Conservation (phyloP, 2,113 vertebrate species). For the Cyrtonyx montezumae region DNA sequence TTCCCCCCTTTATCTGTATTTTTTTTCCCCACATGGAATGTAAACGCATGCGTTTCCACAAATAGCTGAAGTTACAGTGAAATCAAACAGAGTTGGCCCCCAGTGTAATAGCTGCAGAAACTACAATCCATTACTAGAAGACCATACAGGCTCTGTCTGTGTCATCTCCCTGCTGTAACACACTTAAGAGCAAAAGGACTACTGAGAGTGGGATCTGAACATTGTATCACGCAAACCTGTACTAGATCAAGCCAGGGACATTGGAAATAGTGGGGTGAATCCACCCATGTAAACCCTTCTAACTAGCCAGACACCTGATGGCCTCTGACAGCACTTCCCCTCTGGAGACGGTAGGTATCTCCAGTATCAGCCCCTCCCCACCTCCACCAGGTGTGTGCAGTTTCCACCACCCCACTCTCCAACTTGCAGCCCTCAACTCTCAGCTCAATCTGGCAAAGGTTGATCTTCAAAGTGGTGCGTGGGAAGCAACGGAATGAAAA, state of each 20-base stretch:
- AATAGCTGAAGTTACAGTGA: neutral
- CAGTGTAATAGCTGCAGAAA: neutral
- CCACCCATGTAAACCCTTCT: conserved; percentile 31
- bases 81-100: neutral
- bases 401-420: conserved; percentile 84
- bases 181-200: neutral
- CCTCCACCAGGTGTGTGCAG: conserved; percentile 67
- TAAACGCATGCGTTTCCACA: neutral
- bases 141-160: neutral
- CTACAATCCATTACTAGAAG: neutral
- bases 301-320: conserved; percentile 12
- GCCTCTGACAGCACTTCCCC: conserved; percentile 34
- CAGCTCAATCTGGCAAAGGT: conserved; percentile 75
- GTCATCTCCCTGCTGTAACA: neutral
- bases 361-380: conserved; percentile 6
- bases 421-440: conserved; percentile 88
- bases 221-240: conserved; percentile 72
- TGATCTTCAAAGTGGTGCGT: conserved; percentile 79
- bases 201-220: conserved; percentile 60
- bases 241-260: conserved; percentile 77
- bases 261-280: conserved; percentile 50
- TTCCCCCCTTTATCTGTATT: neutral
- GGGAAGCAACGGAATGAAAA: conserved; percentile 71
- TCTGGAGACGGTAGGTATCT: conserved; percentile 41
- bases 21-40: neutral